phyloP scores from a whole-genome alignment of 2,797 vertebrate genomes.

The Darevskia nairensis region DNA sequence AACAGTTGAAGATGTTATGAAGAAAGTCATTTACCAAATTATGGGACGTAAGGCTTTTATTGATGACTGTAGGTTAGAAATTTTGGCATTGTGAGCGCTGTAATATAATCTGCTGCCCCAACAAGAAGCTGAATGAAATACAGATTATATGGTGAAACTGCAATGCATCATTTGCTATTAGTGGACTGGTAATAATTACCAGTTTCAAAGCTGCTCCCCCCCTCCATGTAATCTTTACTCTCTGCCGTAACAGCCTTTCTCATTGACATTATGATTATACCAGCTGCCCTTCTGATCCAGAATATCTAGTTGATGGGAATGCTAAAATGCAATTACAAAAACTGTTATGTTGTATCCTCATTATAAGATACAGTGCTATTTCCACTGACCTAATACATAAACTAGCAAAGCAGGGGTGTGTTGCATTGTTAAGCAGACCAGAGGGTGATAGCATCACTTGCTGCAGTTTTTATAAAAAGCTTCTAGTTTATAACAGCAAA shows the following conservation, averaged over 20 bases:
- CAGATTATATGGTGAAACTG: slow-evolving; percentile 86
- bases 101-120: slow-evolving; percentile 74
- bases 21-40: slow-evolving; percentile 85
- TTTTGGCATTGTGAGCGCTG: slow-evolving; percentile 75
- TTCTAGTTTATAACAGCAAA: slow-evolving; percentile 59
- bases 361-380: slow-evolving; percentile 80
- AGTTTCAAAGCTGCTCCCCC: slow-evolving; percentile 82
- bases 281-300: slow-evolving; percentile 81
- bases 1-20: slow-evolving; percentile 82
- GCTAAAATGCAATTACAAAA: slow-evolving; percentile 75
- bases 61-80: slow-evolving; percentile 81
- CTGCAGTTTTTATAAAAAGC: slow-evolving; percentile 56
- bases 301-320: slow-evolving; percentile 83
- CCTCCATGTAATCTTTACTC: slow-evolving; percentile 80
- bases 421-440: slow-evolving; percentile 58
- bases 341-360: slow-evolving; percentile 76
- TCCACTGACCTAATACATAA: slow-evolving; percentile 77
- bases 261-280: slow-evolving; percentile 84
- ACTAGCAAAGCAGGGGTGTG: slow-evolving; percentile 62
- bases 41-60: slow-evolving; percentile 82
- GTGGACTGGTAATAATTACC: slow-evolving; percentile 86
- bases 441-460: slow-evolving; percentile 40
- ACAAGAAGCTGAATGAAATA: slow-evolving; percentile 77
- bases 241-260: slow-evolving; percentile 82
- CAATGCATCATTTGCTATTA: slow-evolving; percentile 85